A percentile compares a stretch with the other conserved stretches of the same genome.
These are phyloP conservation scores for Ictalurus furcatus DNA, from an alignment of 2,113 vertebrate genomes.

Conservation along the genomic window DNA sequence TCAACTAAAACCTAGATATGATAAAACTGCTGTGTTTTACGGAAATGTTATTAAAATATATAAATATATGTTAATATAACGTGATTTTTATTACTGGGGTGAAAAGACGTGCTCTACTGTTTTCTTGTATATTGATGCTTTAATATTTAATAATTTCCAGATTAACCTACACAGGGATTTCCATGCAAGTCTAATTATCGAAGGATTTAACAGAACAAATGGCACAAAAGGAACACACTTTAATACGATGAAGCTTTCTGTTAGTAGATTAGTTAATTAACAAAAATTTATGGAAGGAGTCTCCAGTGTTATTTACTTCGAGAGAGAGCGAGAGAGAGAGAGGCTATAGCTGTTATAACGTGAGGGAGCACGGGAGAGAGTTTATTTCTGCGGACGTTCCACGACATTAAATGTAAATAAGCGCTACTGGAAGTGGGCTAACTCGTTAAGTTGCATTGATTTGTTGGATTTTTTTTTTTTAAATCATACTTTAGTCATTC, in stretches of 20 bases:
- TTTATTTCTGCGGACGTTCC: background rate
- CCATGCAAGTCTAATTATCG: background rate
- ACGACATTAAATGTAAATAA: background rate
- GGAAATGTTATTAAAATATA: background rate
- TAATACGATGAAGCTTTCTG: background rate
- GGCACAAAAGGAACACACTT: background rate
- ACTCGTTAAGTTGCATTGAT: background rate
- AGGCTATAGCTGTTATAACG: background rate
- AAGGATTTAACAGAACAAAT: background rate
- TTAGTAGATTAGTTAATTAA: background rate
- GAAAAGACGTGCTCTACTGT: background rate
- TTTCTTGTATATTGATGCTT: background rate
- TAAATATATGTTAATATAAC: no score
- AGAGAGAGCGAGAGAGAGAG: no score
- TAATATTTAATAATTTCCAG: background rate
- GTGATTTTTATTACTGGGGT: background rate
- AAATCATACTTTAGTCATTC: background rate
- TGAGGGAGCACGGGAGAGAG: background rate
- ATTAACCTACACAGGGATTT: background rate
- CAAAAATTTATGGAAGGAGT: no score
- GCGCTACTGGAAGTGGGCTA: background rate
- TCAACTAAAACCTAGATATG: background rate
- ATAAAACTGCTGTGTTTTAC: background rate
- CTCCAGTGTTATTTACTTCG: no score
- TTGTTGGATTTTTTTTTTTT: background rate